Base-by-base conservation (phyloP, 2,888 invertebrate genomes). In the Clitarchus hookeri region DNA sequence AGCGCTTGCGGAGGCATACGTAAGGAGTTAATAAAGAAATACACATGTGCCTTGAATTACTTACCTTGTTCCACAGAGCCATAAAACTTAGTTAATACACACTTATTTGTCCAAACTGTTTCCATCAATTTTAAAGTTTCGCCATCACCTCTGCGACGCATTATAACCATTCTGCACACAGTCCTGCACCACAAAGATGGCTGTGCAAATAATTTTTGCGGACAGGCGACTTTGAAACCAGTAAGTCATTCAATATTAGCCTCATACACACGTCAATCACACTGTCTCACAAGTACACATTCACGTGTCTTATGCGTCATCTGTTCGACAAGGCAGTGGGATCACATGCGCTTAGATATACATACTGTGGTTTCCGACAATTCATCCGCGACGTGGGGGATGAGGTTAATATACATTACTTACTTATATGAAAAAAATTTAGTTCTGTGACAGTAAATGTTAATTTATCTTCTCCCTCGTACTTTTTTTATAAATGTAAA, bases 161-260 rank as follows among this genome's bases (percentile, higher is more conserved):
- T 65, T 65, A 65, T 65, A 65, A 65, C 65, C 65, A 65, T n/a
- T 65, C 23, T 65, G 65, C 65, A 65, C 65, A 65, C 65, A 65
- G 16, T 19, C 8, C 3, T 8, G 65, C 65, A n/a, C 1, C 65
- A 65, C n/a, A 65, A 65, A 65, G 19, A 65, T 65, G 65, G 11
- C 3, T n/a, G 11, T n/a, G 65, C 65, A 65, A 65, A 65, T 65
- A n/a, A 65, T 65, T n/a, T 65, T n/a, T 6, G 16, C n/a, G 8
- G 23, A 65, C 65, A 65, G 23, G 3, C 8, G 8, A 65, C 13
- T 65, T 65, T n/a, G 19, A 65, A 65, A 65, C 65, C n/a, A n/a
- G n/a, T 3, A 0, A 65, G 65, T 65, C 65, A 0, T 19, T 23
- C 65, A 65, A 65, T 65, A 65, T 65, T 65, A 19, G 3, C 65